Evolutionary conservation across 2,888 invertebrate species (phyloP).

Genomic region (Cantharis nigra): DNA sequence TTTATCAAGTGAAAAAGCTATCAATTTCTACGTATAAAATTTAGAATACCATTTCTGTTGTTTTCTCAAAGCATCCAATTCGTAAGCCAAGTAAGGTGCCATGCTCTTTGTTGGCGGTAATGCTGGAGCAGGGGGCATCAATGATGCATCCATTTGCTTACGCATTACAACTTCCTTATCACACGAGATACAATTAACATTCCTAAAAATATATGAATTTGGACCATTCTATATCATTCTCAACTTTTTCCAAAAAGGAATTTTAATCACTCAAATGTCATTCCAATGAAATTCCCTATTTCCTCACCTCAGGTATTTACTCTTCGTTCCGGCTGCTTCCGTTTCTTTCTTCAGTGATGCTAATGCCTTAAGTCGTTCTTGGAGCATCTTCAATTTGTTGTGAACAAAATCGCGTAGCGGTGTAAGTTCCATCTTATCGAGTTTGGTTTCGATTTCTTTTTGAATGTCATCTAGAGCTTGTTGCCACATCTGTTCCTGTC

Average conservation of each 20-base stretch:
- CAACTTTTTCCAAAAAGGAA: too few species aligned
- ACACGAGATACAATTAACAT: conserved; percentile 78
- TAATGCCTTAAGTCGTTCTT: conserved; percentile 66
- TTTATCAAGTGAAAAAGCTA: background rate
- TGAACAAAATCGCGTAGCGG: conserved; percentile 70
- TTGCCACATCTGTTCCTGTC: conserved; percentile 69
- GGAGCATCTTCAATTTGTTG: conserved; percentile 63
- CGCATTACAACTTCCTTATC: conserved; percentile 76
- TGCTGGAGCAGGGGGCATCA: conserved; percentile 58
- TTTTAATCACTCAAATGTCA: background rate
- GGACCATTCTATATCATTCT: too few species aligned
- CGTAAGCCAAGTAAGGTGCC: conserved; percentile 74
- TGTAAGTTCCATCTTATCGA: conserved; percentile 68
- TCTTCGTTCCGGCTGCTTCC: conserved; percentile 75
- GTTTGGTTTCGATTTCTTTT: conserved; percentile 67
- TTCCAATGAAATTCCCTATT: background rate
- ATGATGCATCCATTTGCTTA: conserved; percentile 58
- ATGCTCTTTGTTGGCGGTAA: conserved; percentile 64
- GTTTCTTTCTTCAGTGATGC: conserved; percentile 63
- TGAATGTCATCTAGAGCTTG: conserved; percentile 71
- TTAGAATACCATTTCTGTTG: conserved; percentile 57
- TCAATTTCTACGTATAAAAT: background rate
- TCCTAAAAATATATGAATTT: too few species aligned
- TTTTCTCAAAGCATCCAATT: conserved; percentile 63
- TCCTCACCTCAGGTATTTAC: conserved; percentile 63